A percentile compares a stretch with the other conserved stretches of the same genome.
Conservation (phyloP, 1,140 invertebrate species). For the Leptoteleia sp. region DNA sequence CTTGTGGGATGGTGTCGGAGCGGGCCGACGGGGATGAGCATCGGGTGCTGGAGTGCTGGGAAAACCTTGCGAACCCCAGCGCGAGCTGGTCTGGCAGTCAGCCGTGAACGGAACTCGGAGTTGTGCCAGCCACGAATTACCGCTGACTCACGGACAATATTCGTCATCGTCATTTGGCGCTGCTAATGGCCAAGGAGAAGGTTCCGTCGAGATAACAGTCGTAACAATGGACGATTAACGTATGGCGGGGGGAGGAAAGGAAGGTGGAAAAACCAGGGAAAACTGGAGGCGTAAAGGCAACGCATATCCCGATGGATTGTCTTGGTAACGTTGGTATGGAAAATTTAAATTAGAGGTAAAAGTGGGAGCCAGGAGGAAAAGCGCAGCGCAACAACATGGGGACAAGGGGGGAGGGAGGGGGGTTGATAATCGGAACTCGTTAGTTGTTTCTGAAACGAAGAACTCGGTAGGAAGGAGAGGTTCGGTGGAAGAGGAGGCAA, state of each 20-base stretch:
- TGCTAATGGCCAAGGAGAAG: too few relatives aligned
- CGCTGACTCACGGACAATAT: constrained; percentile 5
- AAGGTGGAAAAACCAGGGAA: not conserved
- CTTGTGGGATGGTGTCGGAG: constrained; percentile 14
- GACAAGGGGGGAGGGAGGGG: not conserved
- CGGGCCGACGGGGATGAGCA: too few relatives aligned
- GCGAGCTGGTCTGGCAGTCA: not conserved
- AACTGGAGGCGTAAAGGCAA: too few relatives aligned
- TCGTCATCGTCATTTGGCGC: constrained; percentile 2
- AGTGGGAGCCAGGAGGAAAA: too few relatives aligned
- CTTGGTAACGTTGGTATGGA: not conserved
- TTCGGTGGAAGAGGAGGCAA: constrained; percentile 3
- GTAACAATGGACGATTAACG: too few relatives aligned
- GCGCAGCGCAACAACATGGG: constrained; percentile 6
- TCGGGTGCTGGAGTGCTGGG: constrained; percentile 4
- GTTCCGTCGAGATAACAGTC: too few relatives aligned
- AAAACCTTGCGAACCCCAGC: constrained; percentile 18
- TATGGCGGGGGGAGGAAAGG: not conserved
- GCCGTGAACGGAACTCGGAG: not conserved
- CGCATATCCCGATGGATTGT: not conserved
- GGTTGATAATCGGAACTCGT: constrained; percentile 61
- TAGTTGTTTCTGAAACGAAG: constrained; percentile 51
- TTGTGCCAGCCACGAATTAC: not conserved
- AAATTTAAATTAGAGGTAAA: too few relatives aligned
- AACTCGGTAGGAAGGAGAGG: constrained; percentile 21